These are phyloP conservation scores for Takifugu bimaculatus DNA, from an alignment of 2,113 vertebrate genomes.

Conservation along the genomic window DNA sequence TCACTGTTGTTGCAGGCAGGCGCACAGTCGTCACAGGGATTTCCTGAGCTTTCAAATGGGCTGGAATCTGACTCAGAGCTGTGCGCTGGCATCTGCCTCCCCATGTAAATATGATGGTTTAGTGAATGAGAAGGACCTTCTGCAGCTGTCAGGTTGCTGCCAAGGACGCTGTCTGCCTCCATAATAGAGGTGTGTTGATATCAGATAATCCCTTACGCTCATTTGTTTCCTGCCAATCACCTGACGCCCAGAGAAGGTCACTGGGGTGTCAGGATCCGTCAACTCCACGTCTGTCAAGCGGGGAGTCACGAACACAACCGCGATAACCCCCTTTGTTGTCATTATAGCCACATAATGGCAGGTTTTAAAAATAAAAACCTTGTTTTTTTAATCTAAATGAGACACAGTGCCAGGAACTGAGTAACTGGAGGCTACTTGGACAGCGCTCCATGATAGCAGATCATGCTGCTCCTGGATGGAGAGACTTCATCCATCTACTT, in stretches of 20 bases:
- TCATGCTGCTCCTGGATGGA: conserved; percentile 30
- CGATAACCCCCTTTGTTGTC: too few relatives aligned
- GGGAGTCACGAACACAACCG: too few relatives aligned
- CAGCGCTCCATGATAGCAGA: conserved; percentile 12
- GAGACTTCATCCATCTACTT: conserved; percentile 36
- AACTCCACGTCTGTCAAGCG: not conserved
- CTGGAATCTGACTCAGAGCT: not conserved
- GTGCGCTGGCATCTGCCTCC: not conserved
- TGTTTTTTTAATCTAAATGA: not conserved
- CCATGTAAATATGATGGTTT: not conserved
- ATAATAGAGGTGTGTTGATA: conserved; percentile 16
- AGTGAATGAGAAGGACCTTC: conserved; percentile 6
- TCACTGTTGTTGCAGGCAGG: conserved; percentile 42
- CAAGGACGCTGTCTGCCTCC: conserved; percentile 32
- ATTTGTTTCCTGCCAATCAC: conserved; percentile 37
- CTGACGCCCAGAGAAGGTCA: conserved; percentile 27
- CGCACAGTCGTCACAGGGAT: conserved; percentile 35
- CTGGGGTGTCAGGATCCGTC: not conserved
- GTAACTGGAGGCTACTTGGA: conserved; percentile 9
- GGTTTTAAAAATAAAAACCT: not conserved
- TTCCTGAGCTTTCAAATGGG: conserved; percentile 12
- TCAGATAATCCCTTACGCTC: conserved; percentile 28
- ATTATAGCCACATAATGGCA: too few relatives aligned
- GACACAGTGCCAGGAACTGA: not conserved
- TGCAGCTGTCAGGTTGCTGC: conserved; percentile 17